Percentiles rank a stretch among this genome's conserved stretches.
phyloP scores from a whole-genome alignment of 2,888 invertebrate genomes.

The Pelosia muscerda region DNA sequence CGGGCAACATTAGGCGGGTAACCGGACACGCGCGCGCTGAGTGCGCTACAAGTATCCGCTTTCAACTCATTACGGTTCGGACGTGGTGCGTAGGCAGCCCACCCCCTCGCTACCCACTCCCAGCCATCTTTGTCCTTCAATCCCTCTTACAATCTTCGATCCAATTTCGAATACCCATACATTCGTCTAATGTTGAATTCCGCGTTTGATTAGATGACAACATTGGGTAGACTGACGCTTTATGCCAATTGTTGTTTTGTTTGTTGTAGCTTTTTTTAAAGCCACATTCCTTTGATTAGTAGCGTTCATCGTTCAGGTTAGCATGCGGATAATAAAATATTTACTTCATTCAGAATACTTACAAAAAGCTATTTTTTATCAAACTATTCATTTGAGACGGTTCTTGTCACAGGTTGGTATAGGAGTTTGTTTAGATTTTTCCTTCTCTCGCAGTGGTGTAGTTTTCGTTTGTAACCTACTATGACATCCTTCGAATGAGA shows the following conservation, averaged over 20 bases:
- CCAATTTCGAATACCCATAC: slow-evolving; percentile 83
- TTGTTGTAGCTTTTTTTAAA: slow-evolving; percentile 20
- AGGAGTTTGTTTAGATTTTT: too few species aligned
- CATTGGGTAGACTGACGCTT: slow-evolving; percentile 38
- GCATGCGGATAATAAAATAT: too few species aligned
- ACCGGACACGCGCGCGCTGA: slow-evolving; percentile 86
- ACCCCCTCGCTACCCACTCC: slow-evolving; percentile 58
- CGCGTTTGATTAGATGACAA: slow-evolving; percentile 74
- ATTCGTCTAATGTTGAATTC: slow-evolving; percentile 77
- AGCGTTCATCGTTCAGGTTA: too few species aligned
- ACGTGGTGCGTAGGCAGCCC: slow-evolving; percentile 83
- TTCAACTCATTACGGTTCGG: slow-evolving; percentile 86
- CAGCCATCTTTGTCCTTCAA: slow-evolving; percentile 81
- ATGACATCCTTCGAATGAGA: too few species aligned
- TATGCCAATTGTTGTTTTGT: slow-evolving; percentile 35
- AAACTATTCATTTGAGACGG: too few species aligned
- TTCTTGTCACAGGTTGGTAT: too few species aligned
- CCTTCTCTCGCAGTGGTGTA: too few species aligned
- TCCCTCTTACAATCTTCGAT: slow-evolving; percentile 85
- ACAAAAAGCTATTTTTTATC: too few species aligned
- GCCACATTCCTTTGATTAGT: slow-evolving; percentile 6
- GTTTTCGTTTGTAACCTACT: too few species aligned
- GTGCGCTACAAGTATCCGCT: slow-evolving; percentile 87
- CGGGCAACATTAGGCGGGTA: slow-evolving; percentile 87
- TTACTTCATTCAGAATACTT: too few species aligned